Conservation (phyloP, 2,113 vertebrate species). For the Heliornis fulica region DNA sequence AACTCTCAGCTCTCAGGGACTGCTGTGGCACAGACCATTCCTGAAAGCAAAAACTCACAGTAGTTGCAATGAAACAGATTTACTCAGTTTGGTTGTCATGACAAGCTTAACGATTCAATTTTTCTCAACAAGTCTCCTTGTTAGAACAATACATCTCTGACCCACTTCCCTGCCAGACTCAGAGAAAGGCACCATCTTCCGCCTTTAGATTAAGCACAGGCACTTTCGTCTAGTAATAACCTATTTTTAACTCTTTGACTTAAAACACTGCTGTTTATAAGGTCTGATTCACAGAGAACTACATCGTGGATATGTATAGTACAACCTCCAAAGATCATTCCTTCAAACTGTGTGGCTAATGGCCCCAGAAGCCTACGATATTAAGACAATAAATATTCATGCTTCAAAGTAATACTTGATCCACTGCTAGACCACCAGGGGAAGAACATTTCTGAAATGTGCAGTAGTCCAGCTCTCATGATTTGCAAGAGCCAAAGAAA, state of each 20-base stretch:
- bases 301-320: neutral
- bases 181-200: neutral
- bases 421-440: conserved; percentile 53
- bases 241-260: neutral
- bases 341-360: neutral
- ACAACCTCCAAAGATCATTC: neutral
- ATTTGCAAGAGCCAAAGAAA: conserved; percentile 62
- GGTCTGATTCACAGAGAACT: neutral
- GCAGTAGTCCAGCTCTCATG: conserved; percentile 2
- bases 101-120: neutral
- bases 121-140: neutral
- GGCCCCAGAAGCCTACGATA: conserved; percentile 46
- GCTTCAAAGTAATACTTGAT: conserved; percentile 60
- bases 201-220: neutral
- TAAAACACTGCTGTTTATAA: neutral
- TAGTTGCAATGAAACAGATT: conserved; percentile 12
- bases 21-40: conserved; percentile 29
- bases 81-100: neutral
- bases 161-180: neutral
- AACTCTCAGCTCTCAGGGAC: conserved; percentile 9
- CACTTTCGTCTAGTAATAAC: neutral
- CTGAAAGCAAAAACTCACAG: conserved; percentile 14
- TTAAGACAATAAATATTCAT: conserved; percentile 72
- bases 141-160: neutral
- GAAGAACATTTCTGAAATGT: conserved; percentile 53